These are phyloP conservation scores for Pteruthius melanotis DNA, from an alignment of 2,113 vertebrate genomes.

Conservation along the genomic window DNA sequence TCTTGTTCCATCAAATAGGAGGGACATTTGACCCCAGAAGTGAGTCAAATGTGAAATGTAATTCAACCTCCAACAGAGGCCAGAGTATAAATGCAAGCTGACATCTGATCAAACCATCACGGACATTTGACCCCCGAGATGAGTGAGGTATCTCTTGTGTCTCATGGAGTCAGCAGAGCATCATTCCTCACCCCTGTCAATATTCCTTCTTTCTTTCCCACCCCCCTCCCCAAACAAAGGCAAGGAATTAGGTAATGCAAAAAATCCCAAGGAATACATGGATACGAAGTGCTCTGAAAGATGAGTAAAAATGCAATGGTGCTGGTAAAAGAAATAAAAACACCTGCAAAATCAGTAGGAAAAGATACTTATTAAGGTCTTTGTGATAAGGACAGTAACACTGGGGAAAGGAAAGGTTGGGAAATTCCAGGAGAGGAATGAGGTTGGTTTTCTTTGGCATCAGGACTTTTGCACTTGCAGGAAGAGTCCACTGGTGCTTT, in stretches of 20 bases:
- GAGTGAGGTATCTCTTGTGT: constrained; percentile 77
- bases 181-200: constrained; percentile 51
- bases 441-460: not conserved
- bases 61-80: constrained; percentile 81
- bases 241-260: not conserved
- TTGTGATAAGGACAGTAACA: not conserved
- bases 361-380: not conserved
- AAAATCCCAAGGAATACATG: not conserved
- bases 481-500: not conserved
- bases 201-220: not conserved
- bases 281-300: not conserved
- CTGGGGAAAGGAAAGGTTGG: not conserved
- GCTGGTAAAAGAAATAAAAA: not conserved
- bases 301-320: not conserved
- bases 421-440: not conserved
- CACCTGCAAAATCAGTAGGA: not conserved
- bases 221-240: not conserved
- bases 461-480: not conserved
- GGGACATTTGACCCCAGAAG: constrained; percentile 77
- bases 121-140: constrained; percentile 79
- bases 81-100: constrained; percentile 79
- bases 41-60: constrained; percentile 84
- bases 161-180: constrained; percentile 35
- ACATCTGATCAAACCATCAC: constrained; percentile 79
- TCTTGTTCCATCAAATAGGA: constrained; percentile 82